Evolutionary conservation across 2,888 invertebrate genomes (phyloP), one percentile per base, ranked within the genome.

Genomic region (Monopis laevigella): DNA sequence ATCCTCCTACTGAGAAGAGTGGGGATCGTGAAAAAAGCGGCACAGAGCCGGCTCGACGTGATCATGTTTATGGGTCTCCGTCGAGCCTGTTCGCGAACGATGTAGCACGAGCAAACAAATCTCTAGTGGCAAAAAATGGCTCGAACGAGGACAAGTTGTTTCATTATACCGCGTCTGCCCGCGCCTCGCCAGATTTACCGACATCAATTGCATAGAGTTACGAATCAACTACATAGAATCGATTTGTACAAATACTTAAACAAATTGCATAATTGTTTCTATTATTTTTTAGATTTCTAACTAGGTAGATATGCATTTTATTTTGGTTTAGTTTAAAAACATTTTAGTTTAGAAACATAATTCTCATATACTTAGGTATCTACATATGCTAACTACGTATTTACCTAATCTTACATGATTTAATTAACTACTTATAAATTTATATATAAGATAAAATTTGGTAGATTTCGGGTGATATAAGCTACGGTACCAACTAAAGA

Each of bases 31-130:
- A 68, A 74, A 72, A 75, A 73, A 77, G 72, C 69, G 74, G 71
- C 65, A 70, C 29, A 34, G 65, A 73, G 66, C 68, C 65, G 64
- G 61, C 53, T 58, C 56, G 70, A 62, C 68, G 69, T 59, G 73
- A 64, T 69, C 72, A 77, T 75, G 77, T 80, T 81, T 80, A 80
- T 80, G 78, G 73, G 71, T 71, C 74, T 75, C 69, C 69, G 69
- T 61, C 67, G 75, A 74, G 73, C 71, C 74, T 71, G 71, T 68
- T 68, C 64, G 64, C 66, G 63, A 65, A 66, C 66, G 57, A 64
- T 62, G 66, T 67, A 64, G 64, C 61, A 58, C 65, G 64, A 54
- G 58, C 67, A 70, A 78, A 77, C 78, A 78, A 78, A 81, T 77
- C 77, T 78, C 65, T 71, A 64, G 70, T 66, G 72, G 75, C 72